Evolutionary conservation across 2,113 vertebrate genomes (phyloP).

Genomic region (Phoxinus phoxinus): DNA sequence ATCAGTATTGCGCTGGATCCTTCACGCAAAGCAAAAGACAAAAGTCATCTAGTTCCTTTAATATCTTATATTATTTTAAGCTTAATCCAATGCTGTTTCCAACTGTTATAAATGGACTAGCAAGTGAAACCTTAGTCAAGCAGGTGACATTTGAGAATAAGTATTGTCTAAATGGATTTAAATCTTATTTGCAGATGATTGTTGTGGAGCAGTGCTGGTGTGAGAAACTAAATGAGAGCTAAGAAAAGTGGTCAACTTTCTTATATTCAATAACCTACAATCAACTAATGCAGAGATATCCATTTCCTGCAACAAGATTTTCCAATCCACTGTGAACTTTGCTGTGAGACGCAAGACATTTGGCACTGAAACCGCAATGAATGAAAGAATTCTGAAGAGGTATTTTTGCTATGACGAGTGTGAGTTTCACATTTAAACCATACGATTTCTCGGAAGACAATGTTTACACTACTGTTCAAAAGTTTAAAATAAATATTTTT

Average conservation of each 20-base stretch:
- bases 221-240: background rate
- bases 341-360: background rate
- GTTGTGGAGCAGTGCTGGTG: background rate
- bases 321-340: background rate
- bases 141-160: background rate
- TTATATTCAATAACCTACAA: background rate
- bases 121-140: background rate
- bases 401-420: background rate
- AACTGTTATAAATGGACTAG: background rate
- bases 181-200: slow-evolving; percentile 1
- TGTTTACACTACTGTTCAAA: background rate
- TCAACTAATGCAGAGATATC: background rate
- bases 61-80: background rate
- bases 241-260: background rate
- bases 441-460: background rate
- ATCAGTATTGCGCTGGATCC: background rate
- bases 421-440: background rate
- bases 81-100: background rate
- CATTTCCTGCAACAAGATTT: background rate
- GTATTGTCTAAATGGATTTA: background rate
- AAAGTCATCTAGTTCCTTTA: background rate
- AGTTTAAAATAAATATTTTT: too few relatives aligned
- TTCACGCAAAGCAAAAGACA: background rate
- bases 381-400: background rate
- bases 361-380: background rate